These are phyloP conservation scores for Aspidoscelis tigris DNA, from an alignment of 2,113 vertebrate genomes.

Conservation along the genomic window DNA sequence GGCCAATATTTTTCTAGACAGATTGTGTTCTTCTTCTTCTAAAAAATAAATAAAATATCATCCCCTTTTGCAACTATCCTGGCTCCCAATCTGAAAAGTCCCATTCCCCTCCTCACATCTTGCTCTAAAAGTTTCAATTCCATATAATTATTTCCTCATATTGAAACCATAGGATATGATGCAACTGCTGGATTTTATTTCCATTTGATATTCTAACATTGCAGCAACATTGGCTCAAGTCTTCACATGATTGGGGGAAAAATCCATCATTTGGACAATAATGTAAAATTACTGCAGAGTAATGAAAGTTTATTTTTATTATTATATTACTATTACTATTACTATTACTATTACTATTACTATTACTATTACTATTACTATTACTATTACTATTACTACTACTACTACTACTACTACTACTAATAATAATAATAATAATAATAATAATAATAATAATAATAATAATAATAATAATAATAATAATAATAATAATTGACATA, in stretches of 20 bases:
- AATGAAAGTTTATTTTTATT: background rate
- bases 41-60: background rate
- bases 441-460: too few species aligned
- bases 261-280: background rate
- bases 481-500: too few species aligned
- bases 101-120: background rate
- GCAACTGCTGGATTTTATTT: slow-evolving; percentile 3
- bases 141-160: background rate
- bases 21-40: background rate
- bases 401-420: too few species aligned
- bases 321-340: too few species aligned
- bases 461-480: too few species aligned
- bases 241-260: slow-evolving; percentile 23
- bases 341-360: too few species aligned
- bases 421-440: too few species aligned
- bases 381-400: too few species aligned
- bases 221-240: slow-evolving; percentile 10
- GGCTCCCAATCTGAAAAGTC: background rate
- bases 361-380: too few species aligned
- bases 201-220: slow-evolving; percentile 22
- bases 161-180: slow-evolving; percentile 11
- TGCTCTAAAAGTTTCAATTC: background rate
- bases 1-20: too few species aligned
- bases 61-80: background rate
- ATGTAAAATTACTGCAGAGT: background rate